Percentiles rank a stretch among this genome's conserved stretches.
These are phyloP conservation scores for Tachysurus fulvidraco DNA, from an alignment of 2,113 vertebrate species.

Conservation along the genomic window DNA sequence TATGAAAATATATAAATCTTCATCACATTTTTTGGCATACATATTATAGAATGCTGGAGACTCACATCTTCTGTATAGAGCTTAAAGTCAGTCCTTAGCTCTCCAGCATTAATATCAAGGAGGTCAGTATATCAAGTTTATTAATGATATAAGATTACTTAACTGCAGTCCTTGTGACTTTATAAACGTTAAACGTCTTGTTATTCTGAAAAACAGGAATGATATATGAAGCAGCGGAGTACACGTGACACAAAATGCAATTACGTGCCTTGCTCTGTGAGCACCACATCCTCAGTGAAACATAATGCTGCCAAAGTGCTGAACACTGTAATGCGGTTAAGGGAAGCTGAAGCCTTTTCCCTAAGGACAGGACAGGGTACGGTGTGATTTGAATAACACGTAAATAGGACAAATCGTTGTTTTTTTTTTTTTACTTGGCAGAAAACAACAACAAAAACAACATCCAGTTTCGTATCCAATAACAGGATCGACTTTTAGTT, in stretches of 20 bases:
- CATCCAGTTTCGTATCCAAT: background rate
- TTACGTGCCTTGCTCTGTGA: background rate
- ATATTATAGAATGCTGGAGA: background rate
- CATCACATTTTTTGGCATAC: background rate
- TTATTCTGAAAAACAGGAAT: background rate
- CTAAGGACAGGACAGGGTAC: background rate
- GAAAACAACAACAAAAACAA: background rate
- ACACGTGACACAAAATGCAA: background rate
- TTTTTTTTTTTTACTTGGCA: background rate
- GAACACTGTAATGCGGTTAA: slow-evolving; percentile 2
- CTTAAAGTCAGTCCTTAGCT: background rate
- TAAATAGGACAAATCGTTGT: background rate
- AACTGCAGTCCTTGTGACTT: background rate
- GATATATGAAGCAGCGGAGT: background rate
- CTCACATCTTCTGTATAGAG: background rate
- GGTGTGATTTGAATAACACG: background rate
- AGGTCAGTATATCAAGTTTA: background rate
- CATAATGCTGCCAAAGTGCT: slow-evolving; percentile 4
- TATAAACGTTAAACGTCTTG: background rate
- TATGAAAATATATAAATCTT: background rate
- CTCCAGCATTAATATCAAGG: background rate
- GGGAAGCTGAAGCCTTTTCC: background rate
- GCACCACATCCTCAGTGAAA: background rate
- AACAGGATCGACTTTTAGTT: background rate
- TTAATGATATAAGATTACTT: background rate